Evolutionary conservation across 2,888 invertebrate genomes (phyloP), one percentile per base, ranked within the genome.

Genomic region (Penaeus monodon): DNA sequence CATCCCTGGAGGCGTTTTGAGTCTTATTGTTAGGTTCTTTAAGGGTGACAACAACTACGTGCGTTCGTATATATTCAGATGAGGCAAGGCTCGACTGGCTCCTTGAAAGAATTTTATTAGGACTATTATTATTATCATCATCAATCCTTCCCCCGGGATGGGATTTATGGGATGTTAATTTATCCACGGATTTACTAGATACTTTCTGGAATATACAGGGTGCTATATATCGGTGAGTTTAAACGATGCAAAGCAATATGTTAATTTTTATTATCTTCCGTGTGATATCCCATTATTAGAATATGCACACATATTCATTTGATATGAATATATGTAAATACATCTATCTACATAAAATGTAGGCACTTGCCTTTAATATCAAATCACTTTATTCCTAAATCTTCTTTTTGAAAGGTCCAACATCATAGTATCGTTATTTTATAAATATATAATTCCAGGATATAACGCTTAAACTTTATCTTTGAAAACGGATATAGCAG

Each of bases 151-250:
- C 57, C 57, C 57, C 17, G 57, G 17, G 57, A 66, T 66, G 78
- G 68, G 84, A 84, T 84, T 84, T 84, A 84, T 84, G 77, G 66
- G 77, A 84, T 84, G 84, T 84, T 84, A 84, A 84, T 84, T 84
- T 66, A 84, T 65, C 29, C 84, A n/a, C n/a, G 38, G 84, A 84
- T 84, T 84, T 84, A 84, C 77, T 65, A 27, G 24, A 27, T 49
- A 38, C 68, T 65, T 77, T 77, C 68, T 70, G 12, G 38, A 65
- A 64, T 68, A 44, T 44, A 66, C 44, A 77, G 57, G 84, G 78
- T 84, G 49, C 65, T 66, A 44, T 38, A 29, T n/a, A 33, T n/a
- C 70, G 22, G 81, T 17, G 33, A 14, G 24, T 33, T 65, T 65
- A 49, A n/a, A 29, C 24, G 82, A 49, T 49, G 73, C 29, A 57